Percentiles rank a stretch among this genome's conserved stretches.
Evolutionary conservation across 92 coral and sea anemone species (phyloP).

Genomic region (Porites cylindrica): DNA sequence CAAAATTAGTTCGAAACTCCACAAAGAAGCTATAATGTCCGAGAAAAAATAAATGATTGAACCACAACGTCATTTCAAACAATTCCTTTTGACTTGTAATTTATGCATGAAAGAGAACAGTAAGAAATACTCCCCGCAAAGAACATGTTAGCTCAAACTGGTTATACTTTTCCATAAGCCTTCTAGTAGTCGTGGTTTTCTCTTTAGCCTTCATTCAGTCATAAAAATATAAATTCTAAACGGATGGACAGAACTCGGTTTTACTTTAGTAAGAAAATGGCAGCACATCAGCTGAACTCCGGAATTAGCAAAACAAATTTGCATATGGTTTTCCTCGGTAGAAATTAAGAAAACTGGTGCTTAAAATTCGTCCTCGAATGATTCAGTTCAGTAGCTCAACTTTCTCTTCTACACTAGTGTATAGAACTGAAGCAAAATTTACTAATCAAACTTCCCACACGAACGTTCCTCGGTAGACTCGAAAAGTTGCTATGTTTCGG

Average conservation of each 20-base stretch:
- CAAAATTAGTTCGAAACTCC: constrained; percentile 8
- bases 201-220: neutral
- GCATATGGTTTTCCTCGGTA: constrained; percentile 88
- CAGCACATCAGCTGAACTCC: constrained; percentile 29
- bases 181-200: neutral
- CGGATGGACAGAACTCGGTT: neutral
- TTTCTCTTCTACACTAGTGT: neutral
- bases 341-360: neutral
- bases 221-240: neutral
- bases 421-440: neutral
- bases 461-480: neutral
- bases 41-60: constrained; percentile 33
- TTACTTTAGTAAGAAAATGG: neutral
- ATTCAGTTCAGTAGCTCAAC: neutral
- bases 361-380: neutral
- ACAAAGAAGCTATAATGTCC: constrained; percentile 6
- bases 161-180: neutral
- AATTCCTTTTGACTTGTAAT: constrained; percentile 52
- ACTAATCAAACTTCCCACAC: neutral
- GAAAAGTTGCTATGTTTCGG: constrained; percentile 22
- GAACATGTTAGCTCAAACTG: constrained; percentile 33
- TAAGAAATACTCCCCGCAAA: constrained; percentile 49
- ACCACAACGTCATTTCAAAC: constrained; percentile 59
- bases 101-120: constrained; percentile 60
- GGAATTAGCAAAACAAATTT: constrained; percentile 48